Percentiles rank a stretch among this genome's conserved stretches.
Evolutionary conservation across 1,140 invertebrate species (phyloP).

Genomic region (Aplysia californica): DNA sequence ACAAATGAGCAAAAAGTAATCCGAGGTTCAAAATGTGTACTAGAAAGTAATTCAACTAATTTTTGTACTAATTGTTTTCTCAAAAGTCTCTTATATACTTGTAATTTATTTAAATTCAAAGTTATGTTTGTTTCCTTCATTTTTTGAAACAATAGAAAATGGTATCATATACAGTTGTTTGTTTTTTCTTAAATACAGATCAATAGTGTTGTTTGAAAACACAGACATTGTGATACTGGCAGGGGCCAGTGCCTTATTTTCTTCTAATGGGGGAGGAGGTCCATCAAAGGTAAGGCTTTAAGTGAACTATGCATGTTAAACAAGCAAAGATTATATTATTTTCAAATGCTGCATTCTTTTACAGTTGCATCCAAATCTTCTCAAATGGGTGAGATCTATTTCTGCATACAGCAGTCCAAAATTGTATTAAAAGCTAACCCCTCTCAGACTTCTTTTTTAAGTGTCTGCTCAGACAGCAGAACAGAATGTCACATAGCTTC

Average conservation of each 20-base stretch:
- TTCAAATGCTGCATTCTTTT: too few relatives aligned
- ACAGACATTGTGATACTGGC: constrained; percentile 69
- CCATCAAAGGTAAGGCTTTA: constrained; percentile 64
- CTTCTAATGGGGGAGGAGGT: constrained; percentile 54
- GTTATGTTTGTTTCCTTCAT: too few relatives aligned
- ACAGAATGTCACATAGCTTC: too few relatives aligned
- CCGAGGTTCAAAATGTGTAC: too few relatives aligned
- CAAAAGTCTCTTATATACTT: neutral
- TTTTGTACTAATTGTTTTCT: neutral
- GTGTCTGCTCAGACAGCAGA: too few relatives aligned
- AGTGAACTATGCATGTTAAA: neutral
- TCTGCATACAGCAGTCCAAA: neutral
- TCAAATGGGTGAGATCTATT: neutral
- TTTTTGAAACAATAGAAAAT: neutral
- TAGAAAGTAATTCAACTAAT: neutral
- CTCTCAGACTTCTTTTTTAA: too few relatives aligned
- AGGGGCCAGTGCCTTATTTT: constrained; percentile 67
- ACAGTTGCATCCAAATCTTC: neutral
- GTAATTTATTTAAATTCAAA: neutral
- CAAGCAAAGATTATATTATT: too few relatives aligned
- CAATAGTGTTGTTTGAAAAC: constrained; percentile 70
- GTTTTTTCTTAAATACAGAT: constrained; percentile 44
- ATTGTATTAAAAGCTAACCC: neutral
- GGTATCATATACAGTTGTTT: neutral
- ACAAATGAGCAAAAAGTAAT: too few relatives aligned